Conservation (phyloP, 2,888 invertebrate species). For the Nezara viridula region DNA sequence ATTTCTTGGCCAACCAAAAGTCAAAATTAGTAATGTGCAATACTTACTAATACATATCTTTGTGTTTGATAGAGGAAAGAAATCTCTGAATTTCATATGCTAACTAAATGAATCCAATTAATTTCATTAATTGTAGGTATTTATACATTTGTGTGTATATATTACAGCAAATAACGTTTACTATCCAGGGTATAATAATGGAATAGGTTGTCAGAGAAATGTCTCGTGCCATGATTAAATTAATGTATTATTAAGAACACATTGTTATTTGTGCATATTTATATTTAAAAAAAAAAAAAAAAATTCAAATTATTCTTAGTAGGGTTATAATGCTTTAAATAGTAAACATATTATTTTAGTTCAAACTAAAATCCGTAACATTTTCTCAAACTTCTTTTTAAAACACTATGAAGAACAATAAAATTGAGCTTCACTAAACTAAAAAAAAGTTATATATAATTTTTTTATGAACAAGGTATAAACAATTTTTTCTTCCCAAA, state of each 20-base stretch:
- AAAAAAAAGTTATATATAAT: background rate
- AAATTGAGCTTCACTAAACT: constrained; percentile 52
- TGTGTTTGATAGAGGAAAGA: constrained; percentile 18
- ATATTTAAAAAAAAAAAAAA: constrained; percentile 51
- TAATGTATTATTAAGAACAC: constrained; percentile 48
- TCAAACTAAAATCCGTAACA: background rate
- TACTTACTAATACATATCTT: background rate
- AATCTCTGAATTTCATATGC: constrained; percentile 35
- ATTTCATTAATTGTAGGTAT: constrained; percentile 15
- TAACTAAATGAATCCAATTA: background rate
- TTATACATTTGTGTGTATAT: background rate
- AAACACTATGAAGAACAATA: constrained; percentile 43
- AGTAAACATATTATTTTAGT: constrained; percentile 7
- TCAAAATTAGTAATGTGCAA: background rate
- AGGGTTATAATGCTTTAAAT: constrained; percentile 48
- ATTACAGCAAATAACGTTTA: background rate
- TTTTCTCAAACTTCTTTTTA: background rate
- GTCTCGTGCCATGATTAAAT: constrained; percentile 47
- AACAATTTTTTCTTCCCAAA: background rate
- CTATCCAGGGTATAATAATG: constrained; percentile 40
- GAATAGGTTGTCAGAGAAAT: constrained; percentile 43
- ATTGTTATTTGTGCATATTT: constrained; percentile 57
- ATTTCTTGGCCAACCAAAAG: background rate
- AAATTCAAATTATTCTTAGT: constrained; percentile 39
- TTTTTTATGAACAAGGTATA: background rate